Evolutionary conservation across 2,113 vertebrate genomes (phyloP), one percentile per base, ranked within the genome.

Genomic region (Ctenomys sociabilis): DNA sequence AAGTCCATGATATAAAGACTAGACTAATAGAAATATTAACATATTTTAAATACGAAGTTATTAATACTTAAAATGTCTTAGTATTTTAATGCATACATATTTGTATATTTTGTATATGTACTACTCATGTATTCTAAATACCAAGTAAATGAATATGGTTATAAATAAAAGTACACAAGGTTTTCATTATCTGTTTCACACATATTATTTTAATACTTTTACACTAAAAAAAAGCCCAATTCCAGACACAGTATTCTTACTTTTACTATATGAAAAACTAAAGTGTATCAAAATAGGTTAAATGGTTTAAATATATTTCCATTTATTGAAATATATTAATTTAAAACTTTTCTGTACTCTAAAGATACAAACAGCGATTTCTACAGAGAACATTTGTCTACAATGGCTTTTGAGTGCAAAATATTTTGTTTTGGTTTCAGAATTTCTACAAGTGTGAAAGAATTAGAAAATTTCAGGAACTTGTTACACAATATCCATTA

Each of bases 401-500:
- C 93, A 64, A 82, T 91, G 16, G 6, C 83, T 95, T 90, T 87
- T 88, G 26, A 90, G 21, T 93, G 21, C 91, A 75, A 80, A 92
- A 43, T 88, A 13, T 83, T 59, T 49, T 49, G n/a, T 91, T 96
- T 98, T n/a, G 88, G 16, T 92, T 95, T 0, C 98, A 99, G 99
- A 98, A 98, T 99, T 97, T 99, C 99, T 80, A 99, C 99, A 1
- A 99, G 99, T 6, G 88, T 99, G 93, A 98, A 98, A 97, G 99
- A 99, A 97, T 97, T 99, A 98, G 98, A 99, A 96, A 99, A 99
- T 98, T 99, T 99, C 90, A 98, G 98, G 82, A 97, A 96, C 11
- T 97, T 99, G 93, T 98, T 99, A 24, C 77, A 97, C 24, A 98
- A 98, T 80, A 93, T 99, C 93, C 85, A 91, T 92, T 98, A 88